phyloP scores from a whole-genome alignment of 2,888 invertebrate genomes.

The Dimorphilus gyrociliatus region DNA sequence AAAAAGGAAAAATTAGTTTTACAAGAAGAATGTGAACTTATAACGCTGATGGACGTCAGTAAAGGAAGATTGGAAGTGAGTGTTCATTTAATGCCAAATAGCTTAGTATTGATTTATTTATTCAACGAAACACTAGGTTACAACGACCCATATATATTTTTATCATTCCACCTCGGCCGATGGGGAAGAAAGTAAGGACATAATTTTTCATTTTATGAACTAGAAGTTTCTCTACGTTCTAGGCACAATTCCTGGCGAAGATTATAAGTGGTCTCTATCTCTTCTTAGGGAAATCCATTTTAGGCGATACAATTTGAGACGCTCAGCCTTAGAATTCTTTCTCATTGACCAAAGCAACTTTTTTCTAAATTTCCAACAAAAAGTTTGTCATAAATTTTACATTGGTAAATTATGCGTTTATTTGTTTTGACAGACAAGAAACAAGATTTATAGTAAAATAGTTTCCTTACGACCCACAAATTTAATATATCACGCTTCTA shows the following conservation, averaged over 20 bases:
- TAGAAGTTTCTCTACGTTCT: background rate
- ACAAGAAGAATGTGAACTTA: slow-evolving; percentile 47
- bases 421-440: slow-evolving; percentile 34
- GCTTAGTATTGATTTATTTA: too few species aligned
- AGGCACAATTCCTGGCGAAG: slow-evolving; percentile 23
- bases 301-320: slow-evolving; percentile 47
- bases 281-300: slow-evolving; percentile 49
- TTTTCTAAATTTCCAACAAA: slow-evolving; percentile 48
- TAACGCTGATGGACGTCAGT: slow-evolving; percentile 45
- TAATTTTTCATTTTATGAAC: too few species aligned
- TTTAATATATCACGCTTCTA: slow-evolving; percentile 45
- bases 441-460: slow-evolving; percentile 47
- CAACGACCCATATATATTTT: slow-evolving; percentile 46
- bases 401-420: background rate
- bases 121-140: too few species aligned
- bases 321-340: slow-evolving; percentile 51
- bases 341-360: slow-evolving; percentile 50
- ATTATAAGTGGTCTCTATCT: slow-evolving; percentile 42
- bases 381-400: slow-evolving; percentile 33
- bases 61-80: slow-evolving; percentile 48
- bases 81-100: too few species aligned
- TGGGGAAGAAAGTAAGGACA: slow-evolving; percentile 35
- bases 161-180: slow-evolving; percentile 44
- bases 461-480: slow-evolving; percentile 47
- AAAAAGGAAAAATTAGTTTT: slow-evolving; percentile 46